A percentile compares a stretch with the other conserved stretches of the same genome.
phyloP scores from a whole-genome alignment of 2,888 invertebrate genomes.

The Pyrocoelia pectoralis region DNA sequence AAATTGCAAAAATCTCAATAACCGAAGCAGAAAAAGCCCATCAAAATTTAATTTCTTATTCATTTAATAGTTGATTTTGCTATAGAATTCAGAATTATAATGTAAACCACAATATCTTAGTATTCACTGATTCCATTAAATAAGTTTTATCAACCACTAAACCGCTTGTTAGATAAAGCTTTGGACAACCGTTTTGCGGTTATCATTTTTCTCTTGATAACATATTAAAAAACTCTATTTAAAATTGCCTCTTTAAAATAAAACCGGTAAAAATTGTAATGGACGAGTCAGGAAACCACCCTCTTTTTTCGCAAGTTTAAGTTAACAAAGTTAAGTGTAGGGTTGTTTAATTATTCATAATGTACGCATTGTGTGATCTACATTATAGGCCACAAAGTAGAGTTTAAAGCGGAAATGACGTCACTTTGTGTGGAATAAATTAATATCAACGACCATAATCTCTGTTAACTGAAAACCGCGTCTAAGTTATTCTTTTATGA shows the following conservation, averaged over 20 bases:
- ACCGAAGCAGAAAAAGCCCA: constrained; percentile 9
- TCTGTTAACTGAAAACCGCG: not conserved
- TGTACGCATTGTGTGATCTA: constrained; percentile 1
- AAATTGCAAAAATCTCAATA: constrained; percentile 13
- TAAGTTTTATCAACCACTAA: not conserved
- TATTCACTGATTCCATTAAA: not conserved
- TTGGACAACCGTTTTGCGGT: not conserved
- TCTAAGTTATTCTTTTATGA: not conserved
- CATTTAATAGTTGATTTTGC: not conserved
- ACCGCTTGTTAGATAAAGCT: not conserved
- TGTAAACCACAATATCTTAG: not conserved
- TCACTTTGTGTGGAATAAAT: constrained; percentile 1
- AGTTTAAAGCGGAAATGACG: constrained; percentile 1
- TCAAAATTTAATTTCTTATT: constrained; percentile 5
- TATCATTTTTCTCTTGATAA: too few relatives aligned
- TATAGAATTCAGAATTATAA: not conserved
- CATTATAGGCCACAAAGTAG: constrained; percentile 1
- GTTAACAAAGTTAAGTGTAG: not conserved
- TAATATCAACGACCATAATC: not conserved
- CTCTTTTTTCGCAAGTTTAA: not conserved
- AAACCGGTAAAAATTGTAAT: not conserved
- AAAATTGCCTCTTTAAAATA: not conserved
- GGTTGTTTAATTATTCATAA: constrained; percentile 1
- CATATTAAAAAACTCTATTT: too few relatives aligned
- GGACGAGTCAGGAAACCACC: not conserved